Evolutionary conservation across 2,888 invertebrate species (phyloP).

Genomic region (Vandiemenella viatica): DNA sequence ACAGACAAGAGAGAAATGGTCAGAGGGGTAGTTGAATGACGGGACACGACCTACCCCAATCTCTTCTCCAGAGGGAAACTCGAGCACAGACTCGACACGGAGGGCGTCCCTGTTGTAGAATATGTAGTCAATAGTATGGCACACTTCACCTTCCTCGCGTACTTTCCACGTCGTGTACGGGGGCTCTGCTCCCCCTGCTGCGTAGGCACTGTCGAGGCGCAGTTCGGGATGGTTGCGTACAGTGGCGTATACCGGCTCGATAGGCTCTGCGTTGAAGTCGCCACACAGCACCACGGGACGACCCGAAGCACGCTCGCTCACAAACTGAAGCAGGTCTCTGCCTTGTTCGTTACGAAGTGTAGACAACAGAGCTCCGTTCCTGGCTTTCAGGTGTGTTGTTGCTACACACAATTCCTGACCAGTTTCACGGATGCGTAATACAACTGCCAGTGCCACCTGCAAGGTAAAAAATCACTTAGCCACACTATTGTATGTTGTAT

Average conservation of each 20-base stretch:
- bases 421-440: constrained; percentile 37
- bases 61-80: constrained; percentile 47
- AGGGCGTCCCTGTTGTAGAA: constrained; percentile 44
- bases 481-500: constrained; percentile 4
- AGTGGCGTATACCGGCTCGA: constrained; percentile 50
- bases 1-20: constrained; percentile 58
- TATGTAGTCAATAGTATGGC: constrained; percentile 61
- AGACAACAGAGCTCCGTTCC: constrained; percentile 47
- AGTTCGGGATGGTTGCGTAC: constrained; percentile 33
- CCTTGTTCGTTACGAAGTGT: constrained; percentile 56
- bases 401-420: constrained; percentile 46
- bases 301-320: constrained; percentile 31
- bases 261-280: constrained; percentile 62
- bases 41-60: constrained; percentile 52
- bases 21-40: constrained; percentile 53
- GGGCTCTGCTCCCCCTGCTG: constrained; percentile 37
- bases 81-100: constrained; percentile 37
- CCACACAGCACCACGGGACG: constrained; percentile 52
- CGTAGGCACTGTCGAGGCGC: constrained; percentile 37
- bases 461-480: constrained; percentile 14
- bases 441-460: constrained; percentile 43
- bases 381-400: constrained; percentile 60
- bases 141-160: constrained; percentile 51
- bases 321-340: constrained; percentile 45
- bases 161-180: constrained; percentile 64